phyloP scores from a whole-genome alignment of 2,113 vertebrate genomes.

The Cacatua alba region DNA sequence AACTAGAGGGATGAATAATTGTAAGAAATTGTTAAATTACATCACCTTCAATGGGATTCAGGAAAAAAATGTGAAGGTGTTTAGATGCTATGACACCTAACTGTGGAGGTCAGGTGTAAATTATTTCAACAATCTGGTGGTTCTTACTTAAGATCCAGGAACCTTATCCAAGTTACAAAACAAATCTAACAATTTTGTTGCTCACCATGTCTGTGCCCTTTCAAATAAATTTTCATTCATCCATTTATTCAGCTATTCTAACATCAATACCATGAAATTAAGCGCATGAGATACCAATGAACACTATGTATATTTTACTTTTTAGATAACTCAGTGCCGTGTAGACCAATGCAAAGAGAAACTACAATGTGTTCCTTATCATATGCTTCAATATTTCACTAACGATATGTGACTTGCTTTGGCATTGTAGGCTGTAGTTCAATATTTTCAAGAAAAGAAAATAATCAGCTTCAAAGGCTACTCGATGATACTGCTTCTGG shows the following conservation, averaged over 20 bases:
- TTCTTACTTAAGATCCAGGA: neutral
- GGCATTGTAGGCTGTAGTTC: neutral
- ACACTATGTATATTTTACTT: neutral
- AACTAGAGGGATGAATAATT: neutral
- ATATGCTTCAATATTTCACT: neutral
- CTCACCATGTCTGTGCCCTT: neutral
- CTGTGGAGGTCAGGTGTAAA: neutral
- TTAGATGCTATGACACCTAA: neutral
- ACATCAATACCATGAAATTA: neutral
- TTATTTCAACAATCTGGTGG: neutral
- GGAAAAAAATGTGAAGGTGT: neutral
- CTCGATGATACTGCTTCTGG: neutral
- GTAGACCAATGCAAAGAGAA: neutral
- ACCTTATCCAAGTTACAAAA: neutral
- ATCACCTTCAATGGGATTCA: neutral
- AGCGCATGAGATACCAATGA: accelerated
- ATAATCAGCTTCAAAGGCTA: neutral
- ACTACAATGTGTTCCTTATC: neutral
- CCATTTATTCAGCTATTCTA: neutral
- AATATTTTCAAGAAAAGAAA: neutral
- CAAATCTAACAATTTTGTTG: neutral
- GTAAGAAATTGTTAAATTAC: neutral
- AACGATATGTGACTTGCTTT: neutral
- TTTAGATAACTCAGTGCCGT: neutral
- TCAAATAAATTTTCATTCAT: neutral